Percentiles rank a stretch among this genome's conserved stretches.
These are phyloP conservation scores for Brachyalestes nurse DNA, from an alignment of 2,797 vertebrate genomes.

Conservation along the genomic window DNA sequence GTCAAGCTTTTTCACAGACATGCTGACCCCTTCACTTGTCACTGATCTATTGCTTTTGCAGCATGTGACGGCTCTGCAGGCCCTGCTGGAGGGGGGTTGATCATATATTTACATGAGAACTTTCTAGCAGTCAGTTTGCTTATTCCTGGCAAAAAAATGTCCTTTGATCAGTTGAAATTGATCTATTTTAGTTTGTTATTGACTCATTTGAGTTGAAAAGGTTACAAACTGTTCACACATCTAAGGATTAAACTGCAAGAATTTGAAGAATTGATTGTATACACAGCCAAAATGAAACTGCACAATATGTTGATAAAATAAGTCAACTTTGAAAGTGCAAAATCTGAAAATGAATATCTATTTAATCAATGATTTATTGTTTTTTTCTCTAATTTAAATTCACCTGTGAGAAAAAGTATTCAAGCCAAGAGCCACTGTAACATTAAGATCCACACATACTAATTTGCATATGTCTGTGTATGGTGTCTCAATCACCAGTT, in stretches of 20 bases:
- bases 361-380: no score
- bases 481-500: no score
- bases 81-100: not conserved
- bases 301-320: not conserved
- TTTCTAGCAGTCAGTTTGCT: not conserved
- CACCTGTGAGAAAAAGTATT: no score
- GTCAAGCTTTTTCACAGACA: constrained; percentile 45
- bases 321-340: not conserved
- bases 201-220: not conserved
- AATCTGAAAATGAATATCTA: not conserved
- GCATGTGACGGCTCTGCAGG: constrained; percentile 38
- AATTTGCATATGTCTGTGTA: no score
- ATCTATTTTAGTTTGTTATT: not conserved
- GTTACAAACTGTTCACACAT: not conserved
- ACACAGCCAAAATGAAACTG: not conserved
- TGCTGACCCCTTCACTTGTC: constrained; percentile 15
- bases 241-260: not conserved
- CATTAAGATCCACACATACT: no score
- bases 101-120: constrained; percentile 16
- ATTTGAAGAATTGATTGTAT: not conserved
- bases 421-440: no score
- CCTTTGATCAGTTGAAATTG: not conserved
- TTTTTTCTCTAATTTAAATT: no score
- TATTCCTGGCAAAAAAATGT: not conserved
- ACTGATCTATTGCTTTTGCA: constrained; percentile 32